These are phyloP conservation scores for Sarcophaga peregrina DNA, from an alignment of 1,140 invertebrate species.

Conservation along the genomic window DNA sequence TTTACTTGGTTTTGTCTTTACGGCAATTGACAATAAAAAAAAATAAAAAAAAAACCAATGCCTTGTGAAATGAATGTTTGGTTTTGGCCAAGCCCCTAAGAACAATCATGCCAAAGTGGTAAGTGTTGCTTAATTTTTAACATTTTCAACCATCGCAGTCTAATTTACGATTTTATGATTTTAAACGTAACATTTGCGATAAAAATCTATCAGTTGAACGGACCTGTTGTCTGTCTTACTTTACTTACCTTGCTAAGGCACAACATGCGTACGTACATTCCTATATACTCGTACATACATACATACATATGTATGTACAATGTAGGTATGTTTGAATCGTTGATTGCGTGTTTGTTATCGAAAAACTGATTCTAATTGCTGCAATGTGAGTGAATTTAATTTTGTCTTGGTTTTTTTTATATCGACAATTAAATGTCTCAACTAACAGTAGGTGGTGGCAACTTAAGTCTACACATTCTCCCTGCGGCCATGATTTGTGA, in stretches of 20 bases:
- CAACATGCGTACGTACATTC: too few species aligned
- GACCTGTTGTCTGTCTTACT: background rate
- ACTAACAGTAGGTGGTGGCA: slow-evolving; percentile 2
- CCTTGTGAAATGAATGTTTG: background rate
- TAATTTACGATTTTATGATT: background rate
- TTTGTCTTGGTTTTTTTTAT: background rate
- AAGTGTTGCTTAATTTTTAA: background rate
- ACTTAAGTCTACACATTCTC: too few species aligned
- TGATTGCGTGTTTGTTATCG: background rate
- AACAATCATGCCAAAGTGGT: slow-evolving; percentile 22
- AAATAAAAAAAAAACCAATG: background rate
- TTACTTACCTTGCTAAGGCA: background rate
- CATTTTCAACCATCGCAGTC: too few species aligned
- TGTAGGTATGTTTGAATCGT: background rate
- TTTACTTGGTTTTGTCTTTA: background rate
- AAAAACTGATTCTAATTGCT: slow-evolving; percentile 38
- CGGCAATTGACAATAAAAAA: background rate
- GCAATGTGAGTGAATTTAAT: slow-evolving; percentile 14
- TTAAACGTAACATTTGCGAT: slow-evolving; percentile 18
- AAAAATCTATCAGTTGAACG: slow-evolving; percentile 4
- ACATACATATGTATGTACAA: background rate
- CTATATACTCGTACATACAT: too few species aligned
- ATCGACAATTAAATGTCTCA: slow-evolving; percentile 16
- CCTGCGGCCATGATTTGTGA: background rate
- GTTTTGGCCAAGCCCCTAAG: slow-evolving; percentile 3